Evolutionary conservation across 2,797 vertebrate genomes (phyloP).

Genomic region (Platalea minor): DNA sequence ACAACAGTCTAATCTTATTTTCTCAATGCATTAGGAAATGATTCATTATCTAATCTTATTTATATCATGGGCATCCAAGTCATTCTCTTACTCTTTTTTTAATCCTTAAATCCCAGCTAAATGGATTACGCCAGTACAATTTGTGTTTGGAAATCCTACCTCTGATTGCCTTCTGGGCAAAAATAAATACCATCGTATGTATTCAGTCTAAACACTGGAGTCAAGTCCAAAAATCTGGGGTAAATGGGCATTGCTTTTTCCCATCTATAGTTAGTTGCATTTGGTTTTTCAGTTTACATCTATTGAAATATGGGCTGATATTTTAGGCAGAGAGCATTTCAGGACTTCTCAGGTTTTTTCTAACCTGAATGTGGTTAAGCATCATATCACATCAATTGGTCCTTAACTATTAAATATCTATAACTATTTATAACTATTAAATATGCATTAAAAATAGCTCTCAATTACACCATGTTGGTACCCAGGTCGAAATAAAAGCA

Average conservation of each 20-base stretch:
- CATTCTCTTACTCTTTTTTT: constrained; percentile 50
- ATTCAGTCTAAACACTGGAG: neutral
- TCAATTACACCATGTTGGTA: neutral
- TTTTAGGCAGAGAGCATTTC: neutral
- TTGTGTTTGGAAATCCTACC: constrained; percentile 44
- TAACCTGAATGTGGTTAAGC: neutral
- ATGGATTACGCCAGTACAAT: constrained; percentile 55
- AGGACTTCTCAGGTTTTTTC: neutral
- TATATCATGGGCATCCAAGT: constrained; percentile 49
- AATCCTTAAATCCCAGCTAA: constrained; percentile 67
- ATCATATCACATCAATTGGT: neutral
- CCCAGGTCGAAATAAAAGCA: neutral
- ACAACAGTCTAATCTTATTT: constrained; percentile 60
- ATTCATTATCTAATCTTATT: constrained; percentile 71
- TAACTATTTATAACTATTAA: neutral
- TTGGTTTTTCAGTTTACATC: neutral
- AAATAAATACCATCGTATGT: neutral
- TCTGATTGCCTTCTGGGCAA: constrained; percentile 24
- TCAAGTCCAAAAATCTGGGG: neutral
- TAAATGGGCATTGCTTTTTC: neutral
- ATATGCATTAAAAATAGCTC: neutral
- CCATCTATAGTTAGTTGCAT: neutral
- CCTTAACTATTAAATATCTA: neutral
- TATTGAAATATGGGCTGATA: neutral
- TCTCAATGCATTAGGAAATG: constrained; percentile 51